Percentiles rank a stretch among this genome's conserved stretches.
Evolutionary conservation across 2,113 vertebrate genomes (phyloP).

Genomic region (Hippocampus mohnikei): DNA sequence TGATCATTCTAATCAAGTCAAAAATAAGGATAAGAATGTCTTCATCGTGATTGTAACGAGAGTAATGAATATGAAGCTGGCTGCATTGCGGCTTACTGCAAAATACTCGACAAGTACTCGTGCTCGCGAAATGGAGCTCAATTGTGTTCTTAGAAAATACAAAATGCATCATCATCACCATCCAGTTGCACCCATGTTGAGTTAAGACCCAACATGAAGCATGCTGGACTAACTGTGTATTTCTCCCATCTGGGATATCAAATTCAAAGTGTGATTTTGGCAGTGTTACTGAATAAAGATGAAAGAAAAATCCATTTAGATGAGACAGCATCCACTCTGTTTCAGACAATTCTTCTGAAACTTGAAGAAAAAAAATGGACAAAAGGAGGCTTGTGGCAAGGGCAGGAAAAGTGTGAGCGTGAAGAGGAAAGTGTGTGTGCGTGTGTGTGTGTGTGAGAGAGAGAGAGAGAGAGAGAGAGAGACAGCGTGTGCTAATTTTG

Average conservation of each 20-base stretch:
- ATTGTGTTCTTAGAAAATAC: neutral
- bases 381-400: neutral
- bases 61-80: constrained; percentile 24
- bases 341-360: neutral
- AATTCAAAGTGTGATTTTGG: neutral
- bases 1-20: constrained; percentile 28
- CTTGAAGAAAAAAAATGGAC: neutral
- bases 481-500: constrained; percentile 47
- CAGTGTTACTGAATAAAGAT: neutral
- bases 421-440: neutral
- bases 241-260: neutral
- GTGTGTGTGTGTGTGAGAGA: constrained; percentile 37
- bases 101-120: constrained; percentile 35
- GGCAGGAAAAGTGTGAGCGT: neutral
- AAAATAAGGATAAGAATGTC: neutral
- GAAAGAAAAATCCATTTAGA: neutral
- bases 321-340: neutral
- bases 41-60: neutral
- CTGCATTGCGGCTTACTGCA: constrained; percentile 43
- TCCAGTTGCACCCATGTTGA: neutral
- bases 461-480: no score
- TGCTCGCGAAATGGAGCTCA: neutral
- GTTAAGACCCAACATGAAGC: neutral
- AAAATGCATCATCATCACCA: neutral
- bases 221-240: neutral